Conservation (phyloP, 2,113 vertebrate species). For the Alosa alosa region DNA sequence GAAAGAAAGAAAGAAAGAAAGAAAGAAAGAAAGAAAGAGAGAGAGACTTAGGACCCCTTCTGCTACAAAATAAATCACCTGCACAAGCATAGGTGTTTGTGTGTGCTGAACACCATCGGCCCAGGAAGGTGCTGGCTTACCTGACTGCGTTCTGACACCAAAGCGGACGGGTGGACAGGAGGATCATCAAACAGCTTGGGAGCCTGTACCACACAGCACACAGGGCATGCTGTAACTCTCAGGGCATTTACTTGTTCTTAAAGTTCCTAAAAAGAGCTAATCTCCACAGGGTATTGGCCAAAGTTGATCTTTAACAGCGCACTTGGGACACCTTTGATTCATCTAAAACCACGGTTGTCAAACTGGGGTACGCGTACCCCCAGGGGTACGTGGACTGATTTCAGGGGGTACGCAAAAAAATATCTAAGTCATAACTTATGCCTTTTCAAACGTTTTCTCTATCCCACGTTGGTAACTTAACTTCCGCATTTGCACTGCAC, state of each 20-base stretch:
- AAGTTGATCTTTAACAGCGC: background rate
- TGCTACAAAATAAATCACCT: background rate
- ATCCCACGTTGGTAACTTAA: no score
- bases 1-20: background rate
- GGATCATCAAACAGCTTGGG: conserved; percentile 88
- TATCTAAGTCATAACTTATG: no score
- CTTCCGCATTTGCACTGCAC: no score
- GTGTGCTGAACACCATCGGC: no score
- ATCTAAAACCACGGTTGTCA: background rate
- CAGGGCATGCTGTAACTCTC: background rate
- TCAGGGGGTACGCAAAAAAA: no score
- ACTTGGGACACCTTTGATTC: background rate
- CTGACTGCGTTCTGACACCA: conserved; percentile 81
- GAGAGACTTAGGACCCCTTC: background rate
- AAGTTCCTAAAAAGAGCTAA: background rate
- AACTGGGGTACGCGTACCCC: no score
- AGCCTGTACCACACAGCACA: conserved; percentile 67
- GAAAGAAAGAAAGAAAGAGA: background rate
- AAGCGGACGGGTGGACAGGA: conserved; percentile 80
- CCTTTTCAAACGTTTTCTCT: no score
- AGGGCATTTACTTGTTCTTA: background rate
- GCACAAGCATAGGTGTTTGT: background rate
- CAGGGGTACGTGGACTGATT: no score
- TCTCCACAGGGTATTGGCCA: no score
- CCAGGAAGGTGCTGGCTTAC: conserved; percentile 62